These are phyloP conservation scores for Raphicerus campestris DNA, from an alignment of 2,113 vertebrate species.

Conservation along the genomic window DNA sequence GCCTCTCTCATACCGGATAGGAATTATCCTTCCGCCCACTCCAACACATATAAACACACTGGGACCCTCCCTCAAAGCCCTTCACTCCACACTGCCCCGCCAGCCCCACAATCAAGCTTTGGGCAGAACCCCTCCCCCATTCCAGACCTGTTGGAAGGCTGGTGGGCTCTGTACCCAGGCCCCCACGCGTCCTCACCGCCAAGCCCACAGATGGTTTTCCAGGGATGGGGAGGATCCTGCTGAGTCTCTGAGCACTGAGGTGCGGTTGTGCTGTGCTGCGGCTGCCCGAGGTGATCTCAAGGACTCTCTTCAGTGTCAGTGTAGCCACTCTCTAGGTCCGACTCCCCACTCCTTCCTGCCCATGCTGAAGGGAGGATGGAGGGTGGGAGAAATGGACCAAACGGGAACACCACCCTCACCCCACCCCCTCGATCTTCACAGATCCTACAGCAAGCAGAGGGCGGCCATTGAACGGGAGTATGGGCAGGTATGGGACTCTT, in stretches of 20 bases:
- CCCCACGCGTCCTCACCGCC: not conserved
- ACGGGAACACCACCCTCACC: not conserved
- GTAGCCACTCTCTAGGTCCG: not conserved
- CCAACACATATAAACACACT: not conserved
- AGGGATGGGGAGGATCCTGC: constrained; percentile 30
- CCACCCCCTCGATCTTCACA: constrained; percentile 59
- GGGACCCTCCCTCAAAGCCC: not conserved
- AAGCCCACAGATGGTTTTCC: constrained; percentile 10
- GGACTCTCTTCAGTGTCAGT: constrained; percentile 33
- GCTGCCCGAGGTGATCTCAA: constrained; percentile 61
- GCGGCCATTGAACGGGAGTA: constrained; percentile 92
- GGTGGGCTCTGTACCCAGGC: not conserved
- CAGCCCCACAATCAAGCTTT: not conserved
- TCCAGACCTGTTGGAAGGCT: constrained; percentile 52
- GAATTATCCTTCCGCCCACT: not conserved
- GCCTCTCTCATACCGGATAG: not conserved
- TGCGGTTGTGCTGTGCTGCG: not conserved
- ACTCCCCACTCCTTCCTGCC: not conserved
- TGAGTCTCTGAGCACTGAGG: constrained; percentile 6
- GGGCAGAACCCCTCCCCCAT: not conserved
- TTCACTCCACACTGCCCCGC: not conserved
- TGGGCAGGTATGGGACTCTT: constrained; percentile 83
- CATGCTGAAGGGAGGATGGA: not conserved
- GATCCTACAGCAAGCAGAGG: constrained; percentile 93
- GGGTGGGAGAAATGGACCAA: not conserved